These are phyloP conservation scores for Notoglanidium macrostoma DNA, from an alignment of 2,797 vertebrate genomes.

Conservation along the genomic window DNA sequence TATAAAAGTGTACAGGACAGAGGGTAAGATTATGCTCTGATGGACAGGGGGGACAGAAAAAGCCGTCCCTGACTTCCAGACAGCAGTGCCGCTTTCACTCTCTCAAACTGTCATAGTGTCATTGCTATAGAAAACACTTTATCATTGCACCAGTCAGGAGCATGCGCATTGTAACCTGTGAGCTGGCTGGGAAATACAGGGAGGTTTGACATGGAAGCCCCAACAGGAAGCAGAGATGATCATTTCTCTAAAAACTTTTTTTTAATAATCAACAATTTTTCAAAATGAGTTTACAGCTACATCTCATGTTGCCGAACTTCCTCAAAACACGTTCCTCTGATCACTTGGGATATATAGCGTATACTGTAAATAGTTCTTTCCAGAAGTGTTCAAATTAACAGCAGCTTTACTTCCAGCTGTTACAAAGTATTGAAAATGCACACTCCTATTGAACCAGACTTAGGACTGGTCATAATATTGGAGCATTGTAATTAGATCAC, in stretches of 20 bases:
- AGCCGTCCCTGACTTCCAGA: background rate
- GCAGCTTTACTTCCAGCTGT: background rate
- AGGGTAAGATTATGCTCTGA: background rate
- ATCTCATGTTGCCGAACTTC: background rate
- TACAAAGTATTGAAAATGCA: background rate
- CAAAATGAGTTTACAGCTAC: background rate
- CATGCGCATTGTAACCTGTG: background rate
- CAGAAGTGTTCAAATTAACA: background rate
- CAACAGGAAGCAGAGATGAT: background rate
- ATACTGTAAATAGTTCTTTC: background rate
- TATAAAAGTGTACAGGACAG: background rate
- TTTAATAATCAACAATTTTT: background rate
- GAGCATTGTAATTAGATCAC: background rate
- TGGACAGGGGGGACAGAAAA: background rate
- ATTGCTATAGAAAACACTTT: background rate
- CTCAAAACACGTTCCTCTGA: background rate
- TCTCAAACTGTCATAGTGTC: background rate
- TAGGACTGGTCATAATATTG: background rate
- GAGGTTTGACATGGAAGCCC: background rate
- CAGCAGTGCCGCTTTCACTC: background rate
- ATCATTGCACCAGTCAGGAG: background rate
- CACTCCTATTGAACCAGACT: background rate
- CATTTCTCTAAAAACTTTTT: background rate
- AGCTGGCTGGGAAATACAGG: background rate
- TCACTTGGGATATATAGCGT: background rate